These are phyloP conservation scores for Motacilla tschutschensis DNA, from an alignment of 2,113 vertebrate genomes.

Conservation along the genomic window DNA sequence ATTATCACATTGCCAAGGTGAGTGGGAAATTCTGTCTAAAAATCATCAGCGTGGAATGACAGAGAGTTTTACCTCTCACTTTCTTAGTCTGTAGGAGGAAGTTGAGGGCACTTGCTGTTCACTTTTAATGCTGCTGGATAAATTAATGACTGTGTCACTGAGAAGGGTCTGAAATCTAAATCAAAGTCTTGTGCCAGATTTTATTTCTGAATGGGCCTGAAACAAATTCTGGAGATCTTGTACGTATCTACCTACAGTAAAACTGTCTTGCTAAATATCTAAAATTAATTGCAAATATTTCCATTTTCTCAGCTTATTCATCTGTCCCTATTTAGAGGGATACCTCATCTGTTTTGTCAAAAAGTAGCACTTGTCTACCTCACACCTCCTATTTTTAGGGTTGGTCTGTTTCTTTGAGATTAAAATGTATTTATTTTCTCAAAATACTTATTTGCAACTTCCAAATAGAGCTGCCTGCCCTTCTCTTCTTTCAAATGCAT, in stretches of 20 bases:
- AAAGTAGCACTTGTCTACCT: neutral
- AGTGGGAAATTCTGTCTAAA: slow-evolving; percentile 34
- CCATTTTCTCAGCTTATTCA: neutral
- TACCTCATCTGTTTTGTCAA: neutral
- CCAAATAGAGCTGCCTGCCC: neutral
- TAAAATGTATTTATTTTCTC: neutral
- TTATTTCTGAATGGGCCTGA: neutral
- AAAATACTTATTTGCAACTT: neutral
- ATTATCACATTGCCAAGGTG: slow-evolving; percentile 6
- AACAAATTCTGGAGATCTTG: neutral
- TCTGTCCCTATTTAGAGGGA: neutral
- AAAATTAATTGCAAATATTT: neutral
- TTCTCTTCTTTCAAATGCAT: neutral
- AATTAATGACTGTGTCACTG: neutral
- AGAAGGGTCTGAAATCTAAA: slow-evolving; percentile 6
- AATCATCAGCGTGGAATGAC: neutral
- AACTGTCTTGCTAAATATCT: neutral
- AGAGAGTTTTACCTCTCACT: neutral
- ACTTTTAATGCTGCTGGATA: neutral
- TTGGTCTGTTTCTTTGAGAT: neutral
- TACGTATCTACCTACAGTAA: neutral
- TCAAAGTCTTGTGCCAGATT: neutral
- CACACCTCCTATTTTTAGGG: neutral
- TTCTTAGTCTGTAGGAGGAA: neutral
- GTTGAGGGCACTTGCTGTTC: neutral